These are phyloP conservation scores for Ericerus pela DNA, from an alignment of 1,140 invertebrate species.

Conservation along the genomic window DNA sequence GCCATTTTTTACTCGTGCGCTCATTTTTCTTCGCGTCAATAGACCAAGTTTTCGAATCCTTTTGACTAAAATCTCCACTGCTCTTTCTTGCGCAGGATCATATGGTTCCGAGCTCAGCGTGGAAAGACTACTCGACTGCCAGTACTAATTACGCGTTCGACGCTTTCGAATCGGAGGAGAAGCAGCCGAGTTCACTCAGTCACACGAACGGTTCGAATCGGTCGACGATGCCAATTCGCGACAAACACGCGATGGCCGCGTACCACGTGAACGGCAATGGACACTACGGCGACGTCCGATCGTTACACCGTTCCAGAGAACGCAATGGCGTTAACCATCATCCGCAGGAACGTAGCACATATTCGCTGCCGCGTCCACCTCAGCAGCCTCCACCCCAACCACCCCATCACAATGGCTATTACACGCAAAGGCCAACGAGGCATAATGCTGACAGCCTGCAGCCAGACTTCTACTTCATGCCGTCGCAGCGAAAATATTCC, in stretches of 20 bases:
- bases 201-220: conserved; percentile 20
- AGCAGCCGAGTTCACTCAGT: conserved; percentile 38
- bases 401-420: conserved; percentile 33
- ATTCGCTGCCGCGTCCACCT: conserved; percentile 34
- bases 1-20: background rate
- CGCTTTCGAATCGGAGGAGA: conserved; percentile 55
- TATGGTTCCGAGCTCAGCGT: conserved; percentile 61
- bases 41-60: background rate
- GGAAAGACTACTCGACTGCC: conserved; percentile 69
- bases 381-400: conserved; percentile 25
- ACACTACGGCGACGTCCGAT: conserved; percentile 42
- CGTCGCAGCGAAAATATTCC: conserved; percentile 79
- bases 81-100: conserved; percentile 47
- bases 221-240: conserved; percentile 20
- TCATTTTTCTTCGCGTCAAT: background rate
- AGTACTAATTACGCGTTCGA: conserved; percentile 81
- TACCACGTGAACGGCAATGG: conserved; percentile 31
- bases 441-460: conserved; percentile 33
- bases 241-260: conserved; percentile 14
- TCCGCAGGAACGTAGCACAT: conserved; percentile 31
- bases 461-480: conserved; percentile 90
- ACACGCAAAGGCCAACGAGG: conserved; percentile 32
- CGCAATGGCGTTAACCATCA: conserved; percentile 12
- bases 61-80: background rate
- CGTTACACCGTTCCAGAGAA: conserved; percentile 39